Conservation (phyloP, 2,113 vertebrate genomes). For the Argyrosomus japonicus region DNA sequence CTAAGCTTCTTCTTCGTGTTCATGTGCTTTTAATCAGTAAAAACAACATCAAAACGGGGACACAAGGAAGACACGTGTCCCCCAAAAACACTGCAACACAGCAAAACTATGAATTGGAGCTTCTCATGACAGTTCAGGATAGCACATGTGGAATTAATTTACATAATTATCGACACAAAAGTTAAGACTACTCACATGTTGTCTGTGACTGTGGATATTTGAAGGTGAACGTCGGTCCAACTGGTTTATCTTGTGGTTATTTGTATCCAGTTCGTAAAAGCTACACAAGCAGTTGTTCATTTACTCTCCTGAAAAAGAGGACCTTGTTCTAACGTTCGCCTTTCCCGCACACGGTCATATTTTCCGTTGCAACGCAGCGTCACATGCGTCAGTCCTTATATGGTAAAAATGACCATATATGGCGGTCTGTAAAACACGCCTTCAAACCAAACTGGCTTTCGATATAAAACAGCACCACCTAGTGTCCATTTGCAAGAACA, state of each 20-base stretch:
- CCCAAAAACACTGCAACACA: not conserved
- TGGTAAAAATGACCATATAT: conserved; percentile 63
- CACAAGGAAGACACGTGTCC: not conserved
- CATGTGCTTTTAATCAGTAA: not conserved
- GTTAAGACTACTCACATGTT: conserved; percentile 48
- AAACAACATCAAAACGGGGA: not conserved
- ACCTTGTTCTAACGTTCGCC: conserved; percentile 56
- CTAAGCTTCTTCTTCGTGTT: not conserved
- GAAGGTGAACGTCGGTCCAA: not conserved
- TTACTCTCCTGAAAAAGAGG: not conserved
- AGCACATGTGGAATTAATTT: not conserved
- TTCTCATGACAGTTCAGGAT: not conserved
- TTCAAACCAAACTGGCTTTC: fast-evolving
- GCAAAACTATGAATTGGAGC: not conserved
- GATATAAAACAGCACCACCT: conserved; percentile 16
- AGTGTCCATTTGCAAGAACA: conserved; percentile 13
- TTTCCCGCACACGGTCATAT: conserved; percentile 74
- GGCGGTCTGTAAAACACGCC: not conserved
- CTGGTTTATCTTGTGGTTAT: not conserved
- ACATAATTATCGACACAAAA: not conserved
- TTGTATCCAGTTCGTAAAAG: not conserved
- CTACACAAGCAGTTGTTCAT: not conserved
- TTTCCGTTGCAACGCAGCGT: conserved; percentile 63
- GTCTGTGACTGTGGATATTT: not conserved
- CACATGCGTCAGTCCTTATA: conserved; percentile 45